Evolutionary conservation across 1,140 invertebrate genomes (phyloP).

Genomic region (Diprion similis): DNA sequence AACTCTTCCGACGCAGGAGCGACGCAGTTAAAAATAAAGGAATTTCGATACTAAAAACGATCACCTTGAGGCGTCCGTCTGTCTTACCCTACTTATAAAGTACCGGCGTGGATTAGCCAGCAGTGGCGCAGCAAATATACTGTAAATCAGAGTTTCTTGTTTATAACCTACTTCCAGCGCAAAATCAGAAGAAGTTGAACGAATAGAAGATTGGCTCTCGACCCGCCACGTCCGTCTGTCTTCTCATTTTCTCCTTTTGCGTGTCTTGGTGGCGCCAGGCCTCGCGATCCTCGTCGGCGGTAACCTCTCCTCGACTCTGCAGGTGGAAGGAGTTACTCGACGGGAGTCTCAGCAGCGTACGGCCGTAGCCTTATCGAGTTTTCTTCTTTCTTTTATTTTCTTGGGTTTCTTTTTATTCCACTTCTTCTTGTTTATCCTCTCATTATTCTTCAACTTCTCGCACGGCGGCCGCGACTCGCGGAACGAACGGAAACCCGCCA

Average conservation of each 20-base stretch:
- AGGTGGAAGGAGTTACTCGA: not conserved
- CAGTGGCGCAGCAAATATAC: too few species aligned
- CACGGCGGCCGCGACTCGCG: not conserved
- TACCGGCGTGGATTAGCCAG: too few species aligned
- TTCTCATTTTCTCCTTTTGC: slow-evolving; percentile 10
- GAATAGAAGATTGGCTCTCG: too few species aligned
- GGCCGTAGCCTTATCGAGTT: slow-evolving; percentile 1
- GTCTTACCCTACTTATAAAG: too few species aligned
- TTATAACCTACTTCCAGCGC: too few species aligned
- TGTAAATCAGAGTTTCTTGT: too few species aligned
- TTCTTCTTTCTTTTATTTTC: not conserved
- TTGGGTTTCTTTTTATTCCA: not conserved
- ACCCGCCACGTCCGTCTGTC: not conserved
- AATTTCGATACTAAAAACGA: too few species aligned
- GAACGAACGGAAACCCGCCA: not conserved
- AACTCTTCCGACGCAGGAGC: too few species aligned
- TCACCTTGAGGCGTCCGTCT: too few species aligned
- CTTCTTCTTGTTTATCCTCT: not conserved
- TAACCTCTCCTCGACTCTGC: not conserved
- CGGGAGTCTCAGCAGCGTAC: too few species aligned
- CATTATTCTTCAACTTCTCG: not conserved
- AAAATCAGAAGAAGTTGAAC: too few species aligned
- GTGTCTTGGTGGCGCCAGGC: not conserved
- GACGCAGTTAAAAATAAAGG: too few species aligned
- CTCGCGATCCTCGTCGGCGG: not conserved